phyloP scores from a whole-genome alignment of 1,140 invertebrate species.

The Paraescarpia echinospica region DNA sequence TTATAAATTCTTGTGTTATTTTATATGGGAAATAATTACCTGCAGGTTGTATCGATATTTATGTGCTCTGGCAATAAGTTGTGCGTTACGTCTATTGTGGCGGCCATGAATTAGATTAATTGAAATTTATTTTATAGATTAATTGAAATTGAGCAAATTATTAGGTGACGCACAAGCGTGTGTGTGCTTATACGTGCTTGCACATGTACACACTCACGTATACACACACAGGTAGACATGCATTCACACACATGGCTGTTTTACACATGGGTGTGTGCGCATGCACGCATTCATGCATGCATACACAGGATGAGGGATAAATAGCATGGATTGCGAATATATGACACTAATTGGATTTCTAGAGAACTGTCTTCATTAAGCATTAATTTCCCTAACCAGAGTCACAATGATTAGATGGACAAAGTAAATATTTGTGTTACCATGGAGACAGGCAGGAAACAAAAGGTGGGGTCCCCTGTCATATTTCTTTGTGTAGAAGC shows the following conservation, averaged over 20 bases:
- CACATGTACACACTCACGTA: no score
- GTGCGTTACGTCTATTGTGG: neutral
- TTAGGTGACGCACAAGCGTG: neutral
- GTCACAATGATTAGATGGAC: neutral
- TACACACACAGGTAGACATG: no score
- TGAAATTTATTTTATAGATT: neutral
- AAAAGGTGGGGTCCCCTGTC: neutral
- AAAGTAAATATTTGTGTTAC: neutral
- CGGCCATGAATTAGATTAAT: neutral
- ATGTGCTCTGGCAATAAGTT: neutral
- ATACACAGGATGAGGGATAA: neutral
- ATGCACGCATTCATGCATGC: neutral
- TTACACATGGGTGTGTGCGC: no score
- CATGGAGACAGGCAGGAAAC: neutral
- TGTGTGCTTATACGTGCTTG: neutral
- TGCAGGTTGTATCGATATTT: neutral
- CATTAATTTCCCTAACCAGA: neutral
- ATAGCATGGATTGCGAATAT: neutral
- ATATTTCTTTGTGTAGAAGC: neutral
- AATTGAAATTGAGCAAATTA: neutral
- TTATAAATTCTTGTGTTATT: constrained; percentile 2
- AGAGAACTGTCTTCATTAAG: neutral
- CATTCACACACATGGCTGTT: no score
- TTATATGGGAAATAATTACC: neutral
- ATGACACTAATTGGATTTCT: neutral